Conservation (phyloP, 2,113 vertebrate genomes). For the Odocoileus virginianus region DNA sequence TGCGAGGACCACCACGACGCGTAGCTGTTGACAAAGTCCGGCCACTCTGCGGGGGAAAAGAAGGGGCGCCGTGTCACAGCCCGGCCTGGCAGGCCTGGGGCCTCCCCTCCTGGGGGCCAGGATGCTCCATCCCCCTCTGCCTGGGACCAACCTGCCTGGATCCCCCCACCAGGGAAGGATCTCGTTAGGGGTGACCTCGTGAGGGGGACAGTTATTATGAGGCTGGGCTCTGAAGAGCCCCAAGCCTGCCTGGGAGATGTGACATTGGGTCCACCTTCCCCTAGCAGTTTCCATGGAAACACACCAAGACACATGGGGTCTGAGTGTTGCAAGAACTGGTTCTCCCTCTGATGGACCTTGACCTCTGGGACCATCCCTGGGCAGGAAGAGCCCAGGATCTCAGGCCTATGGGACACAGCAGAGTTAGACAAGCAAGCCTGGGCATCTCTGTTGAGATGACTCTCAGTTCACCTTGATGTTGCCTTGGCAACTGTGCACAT, state of each 20-base stretch:
- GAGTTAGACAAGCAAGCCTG: neutral
- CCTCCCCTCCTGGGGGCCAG: neutral
- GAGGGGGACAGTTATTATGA: neutral
- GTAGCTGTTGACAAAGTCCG: slow-evolving; percentile 89
- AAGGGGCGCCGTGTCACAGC: neutral
- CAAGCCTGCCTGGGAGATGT: neutral
- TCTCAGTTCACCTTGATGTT: neutral
- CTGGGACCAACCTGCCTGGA: neutral
- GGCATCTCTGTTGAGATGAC: neutral
- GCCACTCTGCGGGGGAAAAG: slow-evolving; percentile 82
- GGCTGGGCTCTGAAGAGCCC: neutral
- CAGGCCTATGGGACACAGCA: accelerated
- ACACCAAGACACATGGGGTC: neutral
- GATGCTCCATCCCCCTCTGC: neutral
- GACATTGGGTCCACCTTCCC: neutral
- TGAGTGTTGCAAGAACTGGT: neutral
- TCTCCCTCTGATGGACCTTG: neutral
- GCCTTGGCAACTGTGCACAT: neutral
- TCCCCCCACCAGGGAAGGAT: neutral
- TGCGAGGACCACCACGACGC: slow-evolving; percentile 93
- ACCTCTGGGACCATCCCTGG: neutral
- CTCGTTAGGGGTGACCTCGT: accelerated
- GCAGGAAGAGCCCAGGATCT: too few relatives aligned
- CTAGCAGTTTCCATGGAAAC: neutral
- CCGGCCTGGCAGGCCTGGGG: accelerated